Base-by-base conservation (phyloP, 2,888 invertebrate genomes). In the Vanessa cardui region DNA sequence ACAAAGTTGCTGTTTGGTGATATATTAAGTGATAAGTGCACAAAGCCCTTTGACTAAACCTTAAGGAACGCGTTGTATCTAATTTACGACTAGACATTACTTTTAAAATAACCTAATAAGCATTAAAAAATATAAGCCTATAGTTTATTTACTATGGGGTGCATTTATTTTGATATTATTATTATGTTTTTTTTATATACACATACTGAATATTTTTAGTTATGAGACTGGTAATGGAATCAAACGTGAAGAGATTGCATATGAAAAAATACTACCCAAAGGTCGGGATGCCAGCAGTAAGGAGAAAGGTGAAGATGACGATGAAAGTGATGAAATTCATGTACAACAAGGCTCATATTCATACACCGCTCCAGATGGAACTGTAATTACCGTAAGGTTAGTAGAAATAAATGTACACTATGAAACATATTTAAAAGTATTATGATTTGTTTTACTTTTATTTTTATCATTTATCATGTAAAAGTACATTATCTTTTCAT, bases 191-290 rank as follows among this genome's bases (percentile, higher is more conserved):
- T 26, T 20, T 21, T 62, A 44, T 39, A 20, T 8, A 33, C 49
- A n/a, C 39, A 16, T 39, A 21, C 31, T 58, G 33, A 15, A 58
- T 39, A 39, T 20, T 5, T 58, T 46, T 33, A 96, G 96, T 83
- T 96, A 95, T 76, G 96, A 96, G 90, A 96, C 96, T 21, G 96
- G 95, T 4, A 96, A 96, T 82, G 96, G 96, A 68, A 96, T 96
- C 68, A 94, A 95, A 77, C 95, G 96, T 0, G 95, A 96, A 87
- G 96, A 96, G 84, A 93, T 92, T 52, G 95, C 96, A 31, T 96
- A 94, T 80, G 90, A 95, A 75, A 96, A 96, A 85, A 93, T 94
- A 70, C 83, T 94, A 49, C 90, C 94, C 9, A 87, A 74, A 79
- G 86, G 88, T 62, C 90, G 89, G 20, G 86, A 84, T 45, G 86